phyloP scores from a whole-genome alignment of 2,888 invertebrate species.

The Anthophora plumipes region DNA sequence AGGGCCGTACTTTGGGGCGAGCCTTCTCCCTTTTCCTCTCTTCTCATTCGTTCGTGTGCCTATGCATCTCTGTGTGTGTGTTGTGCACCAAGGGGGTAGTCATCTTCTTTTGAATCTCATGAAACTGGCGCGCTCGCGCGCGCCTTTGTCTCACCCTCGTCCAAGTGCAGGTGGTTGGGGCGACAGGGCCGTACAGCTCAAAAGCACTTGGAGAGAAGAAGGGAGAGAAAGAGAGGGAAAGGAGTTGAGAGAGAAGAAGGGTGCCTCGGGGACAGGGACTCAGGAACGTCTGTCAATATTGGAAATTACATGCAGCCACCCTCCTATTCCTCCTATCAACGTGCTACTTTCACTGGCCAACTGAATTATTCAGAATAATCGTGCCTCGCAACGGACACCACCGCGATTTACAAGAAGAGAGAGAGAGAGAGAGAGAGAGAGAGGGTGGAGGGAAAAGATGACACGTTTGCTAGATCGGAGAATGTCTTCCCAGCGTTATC shows the following conservation, averaged over 20 bases:
- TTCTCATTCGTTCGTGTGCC: background rate
- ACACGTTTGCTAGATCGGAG: background rate
- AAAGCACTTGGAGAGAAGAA: conserved; percentile 66
- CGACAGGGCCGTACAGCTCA: conserved; percentile 70
- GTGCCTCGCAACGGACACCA: conserved; percentile 19
- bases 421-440: too few species aligned
- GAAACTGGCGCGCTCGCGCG: conserved; percentile 73
- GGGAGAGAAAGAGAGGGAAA: conserved; percentile 10
- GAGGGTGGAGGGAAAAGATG: background rate
- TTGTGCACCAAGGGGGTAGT: conserved; percentile 68
- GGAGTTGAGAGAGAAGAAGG: conserved; percentile 36
- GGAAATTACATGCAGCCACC: conserved; percentile 62
- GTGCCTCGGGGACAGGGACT: conserved; percentile 39
- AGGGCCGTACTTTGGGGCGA: conserved; percentile 33
- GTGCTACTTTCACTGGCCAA: conserved; percentile 60
- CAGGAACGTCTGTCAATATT: conserved; percentile 71
- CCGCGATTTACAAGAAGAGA: background rate
- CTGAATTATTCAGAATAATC: conserved; percentile 67
- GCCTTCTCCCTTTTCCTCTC: conserved; percentile 28
- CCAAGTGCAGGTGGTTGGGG: conserved; percentile 78
- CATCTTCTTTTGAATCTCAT: conserved; percentile 80
- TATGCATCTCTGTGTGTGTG: background rate
- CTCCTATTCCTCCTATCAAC: conserved; percentile 11
- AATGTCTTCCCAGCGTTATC: background rate
- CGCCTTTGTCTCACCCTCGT: conserved; percentile 80